Percentiles rank a stretch among this genome's conserved stretches.
phyloP scores from a whole-genome alignment of 2,113 vertebrate genomes.

The Aegotheles bennettii region DNA sequence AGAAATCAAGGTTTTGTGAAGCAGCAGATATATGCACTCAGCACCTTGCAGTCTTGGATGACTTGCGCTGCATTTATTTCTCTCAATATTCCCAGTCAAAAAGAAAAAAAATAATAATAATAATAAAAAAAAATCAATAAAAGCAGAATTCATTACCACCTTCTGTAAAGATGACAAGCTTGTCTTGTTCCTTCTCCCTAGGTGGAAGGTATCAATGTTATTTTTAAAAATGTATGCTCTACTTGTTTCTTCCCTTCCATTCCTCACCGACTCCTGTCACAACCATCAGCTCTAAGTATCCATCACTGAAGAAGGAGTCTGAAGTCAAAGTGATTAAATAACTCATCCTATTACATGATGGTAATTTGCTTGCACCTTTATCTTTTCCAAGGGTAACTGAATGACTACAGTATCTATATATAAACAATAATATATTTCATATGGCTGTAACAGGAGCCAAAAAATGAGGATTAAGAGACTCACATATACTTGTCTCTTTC shows the following conservation, averaged over 20 bases:
- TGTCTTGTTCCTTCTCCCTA: neutral
- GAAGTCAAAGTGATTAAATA: neutral
- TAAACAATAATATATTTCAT: slow-evolving; percentile 5
- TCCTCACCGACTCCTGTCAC: neutral
- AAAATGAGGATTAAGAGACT: neutral
- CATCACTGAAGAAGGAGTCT: neutral
- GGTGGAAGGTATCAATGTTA: neutral
- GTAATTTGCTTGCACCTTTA: neutral
- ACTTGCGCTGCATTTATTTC: neutral
- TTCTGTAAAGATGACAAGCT: neutral
- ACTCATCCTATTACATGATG: neutral
- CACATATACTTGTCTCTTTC: neutral
- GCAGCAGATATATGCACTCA: neutral
- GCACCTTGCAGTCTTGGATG: neutral
- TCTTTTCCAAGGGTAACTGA: neutral
- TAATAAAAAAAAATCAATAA: neutral
- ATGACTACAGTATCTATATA: neutral
- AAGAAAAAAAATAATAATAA: neutral
- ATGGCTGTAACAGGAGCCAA: neutral
- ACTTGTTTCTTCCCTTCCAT: neutral
- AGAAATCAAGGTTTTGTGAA: neutral
- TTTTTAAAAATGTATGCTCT: neutral
- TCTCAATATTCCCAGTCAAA: neutral
- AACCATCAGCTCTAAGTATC: neutral
- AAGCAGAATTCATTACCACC: neutral